Percentiles rank a stretch among this genome's conserved stretches.
Evolutionary conservation across 2,888 invertebrate genomes (phyloP).

Genomic region (Lasioglossum morio): DNA sequence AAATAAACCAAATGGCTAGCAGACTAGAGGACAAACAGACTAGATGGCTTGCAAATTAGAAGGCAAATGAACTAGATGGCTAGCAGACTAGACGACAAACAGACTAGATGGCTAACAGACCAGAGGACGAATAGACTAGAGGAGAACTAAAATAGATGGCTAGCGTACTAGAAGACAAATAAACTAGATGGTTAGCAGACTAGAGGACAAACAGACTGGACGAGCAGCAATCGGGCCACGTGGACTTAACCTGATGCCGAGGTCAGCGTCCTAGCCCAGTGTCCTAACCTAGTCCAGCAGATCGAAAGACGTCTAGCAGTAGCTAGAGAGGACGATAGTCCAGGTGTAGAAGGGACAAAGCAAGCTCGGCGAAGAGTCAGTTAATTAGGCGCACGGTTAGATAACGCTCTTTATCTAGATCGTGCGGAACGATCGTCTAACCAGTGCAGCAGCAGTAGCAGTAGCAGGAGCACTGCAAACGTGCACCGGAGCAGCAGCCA

Average conservation of each 20-base stretch:
- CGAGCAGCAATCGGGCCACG: neutral
- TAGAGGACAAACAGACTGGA: no score
- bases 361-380: slow-evolving; percentile 9
- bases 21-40: no score
- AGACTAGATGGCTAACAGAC: neutral
- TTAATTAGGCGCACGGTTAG: slow-evolving; percentile 58
- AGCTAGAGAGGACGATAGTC: neutral
- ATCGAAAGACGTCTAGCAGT: neutral
- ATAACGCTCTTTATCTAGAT: slow-evolving; percentile 59
- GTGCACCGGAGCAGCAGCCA: slow-evolving; percentile 50
- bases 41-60: no score
- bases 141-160: no score
- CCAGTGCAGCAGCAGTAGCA: slow-evolving; percentile 51
- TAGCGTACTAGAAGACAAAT: no score
- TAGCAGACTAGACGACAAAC: no score
- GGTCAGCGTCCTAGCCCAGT: neutral
- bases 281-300: neutral
- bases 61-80: no score
- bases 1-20: no score
- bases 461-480: slow-evolving; percentile 27
- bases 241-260: neutral
- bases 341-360: neutral
- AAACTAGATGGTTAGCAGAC: no score
- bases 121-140: no score
- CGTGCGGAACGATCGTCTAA: slow-evolving; percentile 50